Base-by-base conservation (phyloP, 2,113 vertebrate genomes). In the Strix aluco region DNA sequence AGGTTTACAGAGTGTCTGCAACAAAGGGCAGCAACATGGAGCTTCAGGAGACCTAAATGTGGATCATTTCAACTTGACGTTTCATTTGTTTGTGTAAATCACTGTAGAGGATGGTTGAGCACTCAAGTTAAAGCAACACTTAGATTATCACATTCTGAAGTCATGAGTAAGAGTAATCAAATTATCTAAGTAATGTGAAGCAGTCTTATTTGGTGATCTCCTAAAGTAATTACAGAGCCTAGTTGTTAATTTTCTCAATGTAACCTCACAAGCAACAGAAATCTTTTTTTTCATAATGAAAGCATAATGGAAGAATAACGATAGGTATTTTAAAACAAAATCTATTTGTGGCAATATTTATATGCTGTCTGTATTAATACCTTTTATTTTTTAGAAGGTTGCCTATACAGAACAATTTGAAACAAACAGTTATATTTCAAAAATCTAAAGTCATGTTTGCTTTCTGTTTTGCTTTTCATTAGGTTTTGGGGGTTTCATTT, bases 121-220 rank as follows among this genome's bases (percentile, higher is more conserved):
- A 86, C 94, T 95, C 91, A 79, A 91, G 94, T 86, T 93, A 96
- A 94, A 98, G 94, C 62, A 88, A 90, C 62, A n/a, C 51, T 74
- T 83, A 36, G 82, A 97, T 95, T 84, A 93, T 88, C 94, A 85
- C 85, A 66, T 96, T 96, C 92, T 96, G 92, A 90, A 92, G 93
- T 97, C 94, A 81, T 70, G 71, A 97, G 84, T 92, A 87, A 97
- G 90, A 96, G 62, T 83, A 96, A 95, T 93, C 94, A 92, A 88
- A 88, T 88, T 95, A 94, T 97, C 97, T 92, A 97, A 97, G 97
- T 89, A 97, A 97, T 71, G 52, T 79, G 85, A 93, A 91, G 69
- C 88, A 72, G 81, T 44, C 78, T 66, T 96, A 82, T 77, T 96
- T 95, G 83, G 83, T 83, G 81, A 84, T 88, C 90, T 96, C 87